Evolutionary conservation across 2,888 invertebrate species (phyloP), one percentile per base, ranked within the genome.

Genomic region (Caenorhabditis uteleia): DNA sequence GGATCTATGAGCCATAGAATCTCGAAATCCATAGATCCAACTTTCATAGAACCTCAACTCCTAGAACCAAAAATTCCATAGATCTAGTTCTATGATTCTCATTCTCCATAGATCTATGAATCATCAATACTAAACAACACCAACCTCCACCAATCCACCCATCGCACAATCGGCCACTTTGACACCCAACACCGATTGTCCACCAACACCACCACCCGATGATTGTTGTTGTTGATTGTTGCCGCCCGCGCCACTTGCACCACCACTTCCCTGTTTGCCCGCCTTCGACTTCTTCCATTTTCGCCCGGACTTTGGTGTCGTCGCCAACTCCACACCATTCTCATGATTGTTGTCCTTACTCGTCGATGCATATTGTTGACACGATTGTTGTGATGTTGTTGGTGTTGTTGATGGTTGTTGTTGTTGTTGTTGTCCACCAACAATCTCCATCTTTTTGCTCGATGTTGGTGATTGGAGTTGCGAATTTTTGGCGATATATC

Each of bases 401-500:
- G 60, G 31, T 7, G 42, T 34, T 42, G 47, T 38, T 1, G 49
- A 47, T 5, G 47, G 31, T n/a, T 34, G 18, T 3, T 18, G 10
- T n/a, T n/a, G n/a, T n/a, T n/a, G n/a, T n/a, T n/a, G n/a, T n/a
- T n/a, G n/a, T n/a, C n/a, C n/a, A 7, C 26, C 38, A 20, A 47
- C 54, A 16, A 42, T 42, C 3, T 62, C 62, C 50, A 56, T 62
- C 31, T 48, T 47, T 33, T 72, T 69, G 25, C 55, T 61, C 4
- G 70, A 45, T 2, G 66, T 54, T 18, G 77, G 77, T 6, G 74
- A 75, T 51, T 70, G 71, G 21, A 77, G 65, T 47, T 75, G 75
- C 25, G 73, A 70, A 36, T 71, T 67, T 53, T 77, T 77, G 20
- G 75, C 75, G 36, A 75, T 75, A 59, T 77, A 77, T 57, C 77